Evolutionary conservation across 2,888 invertebrate genomes (phyloP).

Genomic region (Minunthozetes semirufus): DNA sequence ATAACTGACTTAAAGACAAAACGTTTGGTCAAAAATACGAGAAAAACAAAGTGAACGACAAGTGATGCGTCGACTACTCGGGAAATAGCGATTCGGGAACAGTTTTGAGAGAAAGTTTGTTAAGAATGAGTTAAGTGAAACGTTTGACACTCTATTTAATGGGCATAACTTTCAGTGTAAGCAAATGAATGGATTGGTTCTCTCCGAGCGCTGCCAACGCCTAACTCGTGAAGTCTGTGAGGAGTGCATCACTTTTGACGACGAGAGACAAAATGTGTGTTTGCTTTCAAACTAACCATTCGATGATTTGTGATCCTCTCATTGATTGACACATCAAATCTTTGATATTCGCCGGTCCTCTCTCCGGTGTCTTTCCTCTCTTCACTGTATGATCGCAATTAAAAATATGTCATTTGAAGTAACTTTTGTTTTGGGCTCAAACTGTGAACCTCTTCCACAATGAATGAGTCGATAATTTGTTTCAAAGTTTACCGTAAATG

Average conservation of each 20-base stretch:
- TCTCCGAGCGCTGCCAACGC: constrained; percentile 34
- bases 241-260: background rate
- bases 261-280: constrained; percentile 14
- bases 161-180: constrained; percentile 9
- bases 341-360: constrained; percentile 18
- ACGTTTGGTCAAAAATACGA: background rate
- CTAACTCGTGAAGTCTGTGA: constrained; percentile 14
- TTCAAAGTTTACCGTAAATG: background rate
- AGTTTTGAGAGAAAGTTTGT: background rate
- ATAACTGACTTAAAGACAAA: background rate
- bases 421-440: background rate
- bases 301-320: constrained; percentile 16
- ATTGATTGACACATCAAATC: background rate
- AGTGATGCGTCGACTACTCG: background rate
- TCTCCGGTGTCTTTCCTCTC: background rate
- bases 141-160: constrained; percentile 1
- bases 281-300: constrained; percentile 27
- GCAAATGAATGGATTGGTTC: constrained; percentile 33
- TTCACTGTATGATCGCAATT: too few species aligned
- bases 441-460: background rate
- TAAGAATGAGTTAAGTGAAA: constrained; percentile 8
- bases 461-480: constrained; percentile 19
- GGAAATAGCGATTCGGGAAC: background rate
- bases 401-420: background rate
- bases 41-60: too few species aligned